Evolutionary conservation across 1,140 invertebrate genomes (phyloP), one percentile per base, ranked within the genome.

Genomic region (Drosophila murphyi): DNA sequence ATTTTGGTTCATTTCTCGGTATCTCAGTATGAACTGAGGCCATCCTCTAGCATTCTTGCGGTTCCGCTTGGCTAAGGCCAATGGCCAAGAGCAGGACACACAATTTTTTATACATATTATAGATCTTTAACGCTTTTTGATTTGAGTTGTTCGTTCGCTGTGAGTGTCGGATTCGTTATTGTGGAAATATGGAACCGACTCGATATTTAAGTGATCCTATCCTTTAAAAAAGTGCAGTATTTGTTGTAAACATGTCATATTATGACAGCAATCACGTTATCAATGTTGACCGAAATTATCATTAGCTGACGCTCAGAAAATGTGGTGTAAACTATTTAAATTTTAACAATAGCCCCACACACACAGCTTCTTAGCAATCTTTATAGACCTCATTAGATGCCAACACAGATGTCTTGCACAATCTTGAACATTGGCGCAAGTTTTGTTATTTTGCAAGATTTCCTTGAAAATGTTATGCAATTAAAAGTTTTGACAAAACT

Each of bases 251-350:
- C 62, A 61, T 57, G 41, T 82, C 63, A 62, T 78, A 72, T 86
- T 86, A 86, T 80, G 72, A 52, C 62, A 43, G 71, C 57, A 76
- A 83, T 83, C 81, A 68, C 39, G 39, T 60, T 77, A 51, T 41
- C 62, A 54, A 63, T 37, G 29, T 32, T 34, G 12, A 35, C 37
- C 41, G 60, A 32, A 48, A 70, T 48, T 78, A 86, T 80, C 81
- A 51, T 59, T 71, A 55, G 20, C 20, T 65, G 43, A 35, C 59
- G 61, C 57, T 67, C 51, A 10, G 10, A 20, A 20, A 20, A 2
- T 20, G 20, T 20, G 20, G 20, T 20, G 20, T 20, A 1, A 20
- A 20, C 20, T 1, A 20, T 20, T 1, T 20, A 20, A 0, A 20
- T 20, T 20, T 20, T 1, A 20, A 20, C 1, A 20, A 20, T 20